Conservation (phyloP, 2,113 vertebrate genomes). For the Microtus pennsylvanicus region DNA sequence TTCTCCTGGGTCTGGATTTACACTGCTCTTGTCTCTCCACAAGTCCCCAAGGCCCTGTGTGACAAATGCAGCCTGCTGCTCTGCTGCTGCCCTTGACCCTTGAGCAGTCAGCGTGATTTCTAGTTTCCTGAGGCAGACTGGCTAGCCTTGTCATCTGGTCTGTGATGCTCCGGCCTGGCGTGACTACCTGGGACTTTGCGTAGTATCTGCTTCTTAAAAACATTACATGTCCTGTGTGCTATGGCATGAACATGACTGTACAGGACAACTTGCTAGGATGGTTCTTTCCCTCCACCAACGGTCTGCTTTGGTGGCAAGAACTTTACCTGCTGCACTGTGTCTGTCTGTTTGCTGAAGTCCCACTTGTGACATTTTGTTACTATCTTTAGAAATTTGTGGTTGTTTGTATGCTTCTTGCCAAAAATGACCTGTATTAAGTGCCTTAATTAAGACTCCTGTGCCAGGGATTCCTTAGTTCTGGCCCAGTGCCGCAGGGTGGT, state of each 20-base stretch:
- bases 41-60: too few relatives aligned
- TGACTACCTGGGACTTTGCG: background rate
- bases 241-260: background rate
- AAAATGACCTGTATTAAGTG: background rate
- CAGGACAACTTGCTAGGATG: background rate
- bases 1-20: background rate
- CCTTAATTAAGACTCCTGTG: background rate
- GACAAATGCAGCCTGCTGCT: background rate
- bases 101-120: background rate
- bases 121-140: background rate
- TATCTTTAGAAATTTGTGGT: background rate
- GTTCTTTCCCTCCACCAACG: too few relatives aligned
- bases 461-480: background rate
- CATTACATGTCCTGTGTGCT: background rate
- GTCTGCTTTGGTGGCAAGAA: background rate
- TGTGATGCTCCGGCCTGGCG: accelerated
- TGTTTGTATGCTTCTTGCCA: background rate
- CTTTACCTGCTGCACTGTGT: background rate
- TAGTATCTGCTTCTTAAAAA: background rate
- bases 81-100: too few relatives aligned
- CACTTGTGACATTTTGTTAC: background rate
- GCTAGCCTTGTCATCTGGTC: accelerated
- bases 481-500: background rate
- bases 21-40: too few relatives aligned
- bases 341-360: background rate